Conservation (phyloP, 2,113 vertebrate species). For the Engraulis encrasicolus region DNA sequence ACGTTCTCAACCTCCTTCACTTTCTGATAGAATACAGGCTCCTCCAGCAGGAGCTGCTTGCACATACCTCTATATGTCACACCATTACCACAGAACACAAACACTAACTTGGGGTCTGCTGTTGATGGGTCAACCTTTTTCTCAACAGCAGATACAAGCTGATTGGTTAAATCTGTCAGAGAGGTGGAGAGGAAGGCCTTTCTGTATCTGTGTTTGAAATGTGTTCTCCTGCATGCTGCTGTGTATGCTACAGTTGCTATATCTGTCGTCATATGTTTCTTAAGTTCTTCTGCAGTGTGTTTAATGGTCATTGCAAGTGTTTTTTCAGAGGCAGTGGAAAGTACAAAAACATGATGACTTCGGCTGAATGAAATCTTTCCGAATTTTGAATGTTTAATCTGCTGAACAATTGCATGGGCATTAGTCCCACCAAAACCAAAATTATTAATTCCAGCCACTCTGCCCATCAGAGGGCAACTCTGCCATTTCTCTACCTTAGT, state of each 20-base stretch:
- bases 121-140: conserved; percentile 43
- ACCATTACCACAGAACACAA: conserved; percentile 86
- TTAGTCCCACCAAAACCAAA: conserved; percentile 90
- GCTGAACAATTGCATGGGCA: conserved; percentile 79
- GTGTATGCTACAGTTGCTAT: conserved; percentile 80
- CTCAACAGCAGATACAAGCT: conserved; percentile 53
- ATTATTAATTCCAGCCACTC: conserved; percentile 82
- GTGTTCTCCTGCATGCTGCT: conserved; percentile 84
- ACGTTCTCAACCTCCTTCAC: conserved; percentile 69
- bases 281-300: conserved; percentile 65
- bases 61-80: conserved; percentile 80
- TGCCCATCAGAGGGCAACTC: conserved; percentile 52
- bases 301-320: conserved; percentile 72
- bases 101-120: conserved; percentile 73
- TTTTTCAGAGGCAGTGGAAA: conserved; percentile 79
- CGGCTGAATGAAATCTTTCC: conserved; percentile 44
- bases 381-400: conserved; percentile 64
- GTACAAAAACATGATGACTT: conserved; percentile 72
- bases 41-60: conserved; percentile 73
- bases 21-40: conserved; percentile 79
- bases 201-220: conserved; percentile 75
- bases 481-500: conserved; percentile 76
- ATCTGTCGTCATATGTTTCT: conserved; percentile 60
- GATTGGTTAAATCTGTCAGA: conserved; percentile 70
- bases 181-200: conserved; percentile 76